Percentiles rank a stretch among this genome's conserved stretches.
phyloP scores from a whole-genome alignment of 2,797 vertebrate species.

The Hybognathus amarus region DNA sequence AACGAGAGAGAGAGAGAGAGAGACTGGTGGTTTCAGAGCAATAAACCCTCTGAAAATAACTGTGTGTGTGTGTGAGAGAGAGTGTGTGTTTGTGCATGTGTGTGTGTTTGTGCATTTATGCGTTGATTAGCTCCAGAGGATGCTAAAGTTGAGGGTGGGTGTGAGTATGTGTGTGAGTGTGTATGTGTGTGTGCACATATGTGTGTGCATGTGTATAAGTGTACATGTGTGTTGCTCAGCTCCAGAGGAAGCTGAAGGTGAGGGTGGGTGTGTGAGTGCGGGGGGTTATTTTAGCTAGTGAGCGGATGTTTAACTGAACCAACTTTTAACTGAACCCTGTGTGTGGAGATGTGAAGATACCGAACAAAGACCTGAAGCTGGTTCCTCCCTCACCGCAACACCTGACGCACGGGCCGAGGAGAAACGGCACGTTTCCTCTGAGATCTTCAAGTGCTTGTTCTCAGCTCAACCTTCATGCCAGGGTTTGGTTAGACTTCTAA shows the following conservation, averaged over 20 bases:
- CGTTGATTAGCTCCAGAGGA: no score
- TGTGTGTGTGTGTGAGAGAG: not conserved
- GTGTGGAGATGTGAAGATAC: slow-evolving; percentile 88
- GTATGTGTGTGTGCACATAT: not conserved
- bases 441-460: slow-evolving; percentile 89
- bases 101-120: slow-evolving; percentile 33
- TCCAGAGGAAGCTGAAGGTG: not conserved
- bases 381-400: slow-evolving; percentile 57
- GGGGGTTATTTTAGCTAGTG: slow-evolving; percentile 83
- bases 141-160: no score
- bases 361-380: slow-evolving; percentile 75
- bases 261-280: not conserved
- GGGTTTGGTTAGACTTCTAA: slow-evolving; percentile 74
- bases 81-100: slow-evolving; percentile 14
- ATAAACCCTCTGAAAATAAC: slow-evolving; percentile 42
- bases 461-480: slow-evolving; percentile 78
- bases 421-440: slow-evolving; percentile 89
- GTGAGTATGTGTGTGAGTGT: no score
- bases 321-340: slow-evolving; percentile 82
- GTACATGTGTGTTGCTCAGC: no score
- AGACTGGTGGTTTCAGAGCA: slow-evolving; percentile 38
- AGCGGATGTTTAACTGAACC: slow-evolving; percentile 82
- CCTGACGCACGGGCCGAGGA: slow-evolving; percentile 53
- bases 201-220: not conserved
- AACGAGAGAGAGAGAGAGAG: slow-evolving; percentile 2